These are phyloP conservation scores for Morpho deidamia DNA, from an alignment of 2,888 invertebrate genomes.

Conservation along the genomic window DNA sequence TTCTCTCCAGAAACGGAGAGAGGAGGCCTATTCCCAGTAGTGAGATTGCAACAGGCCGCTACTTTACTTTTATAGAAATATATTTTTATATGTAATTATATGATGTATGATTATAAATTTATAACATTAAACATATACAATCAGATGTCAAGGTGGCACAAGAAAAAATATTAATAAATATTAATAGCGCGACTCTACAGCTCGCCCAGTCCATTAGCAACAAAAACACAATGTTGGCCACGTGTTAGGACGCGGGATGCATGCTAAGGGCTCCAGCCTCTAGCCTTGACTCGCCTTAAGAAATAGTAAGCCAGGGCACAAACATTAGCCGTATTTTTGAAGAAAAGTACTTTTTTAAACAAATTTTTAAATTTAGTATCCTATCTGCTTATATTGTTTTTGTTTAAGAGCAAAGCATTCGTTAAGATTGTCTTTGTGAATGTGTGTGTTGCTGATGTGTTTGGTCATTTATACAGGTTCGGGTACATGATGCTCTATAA, in stretches of 20 bases:
- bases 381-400: no score
- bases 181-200: conserved; percentile 33
- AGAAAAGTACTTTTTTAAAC: no score
- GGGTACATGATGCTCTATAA: no score
- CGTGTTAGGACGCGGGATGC: conserved; percentile 63
- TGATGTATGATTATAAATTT: background rate
- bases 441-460: no score
- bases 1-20: no score
- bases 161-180: background rate
- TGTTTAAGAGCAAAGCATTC: no score
- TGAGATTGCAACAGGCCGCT: no score
- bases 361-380: no score
- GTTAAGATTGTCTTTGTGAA: no score
- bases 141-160: background rate
- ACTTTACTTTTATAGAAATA: background rate
- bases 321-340: background rate
- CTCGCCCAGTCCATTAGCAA: conserved; percentile 39
- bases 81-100: background rate
- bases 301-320: conserved; percentile 1
- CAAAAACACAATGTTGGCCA: conserved; percentile 75
- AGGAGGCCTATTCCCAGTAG: no score
- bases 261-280: conserved; percentile 47
- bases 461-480: no score
- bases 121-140: background rate
- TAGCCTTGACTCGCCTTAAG: conserved; percentile 23